phyloP scores from a whole-genome alignment of 2,888 invertebrate genomes.

The Stenolophus ochropezus region DNA sequence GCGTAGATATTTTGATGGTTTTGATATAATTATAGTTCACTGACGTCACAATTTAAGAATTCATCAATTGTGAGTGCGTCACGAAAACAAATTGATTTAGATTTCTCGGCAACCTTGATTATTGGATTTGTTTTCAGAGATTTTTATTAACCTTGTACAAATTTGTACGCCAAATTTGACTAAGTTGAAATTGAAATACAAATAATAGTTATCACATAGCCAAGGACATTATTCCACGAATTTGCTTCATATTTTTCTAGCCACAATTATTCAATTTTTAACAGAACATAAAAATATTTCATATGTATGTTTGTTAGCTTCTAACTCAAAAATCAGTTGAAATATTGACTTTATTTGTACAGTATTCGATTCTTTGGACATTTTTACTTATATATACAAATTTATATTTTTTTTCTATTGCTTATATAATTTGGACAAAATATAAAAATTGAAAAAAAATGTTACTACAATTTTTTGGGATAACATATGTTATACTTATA shows the following conservation, averaged over 20 bases:
- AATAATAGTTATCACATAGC: constrained; percentile 15
- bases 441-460: background rate
- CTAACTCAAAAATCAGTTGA: background rate
- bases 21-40: background rate
- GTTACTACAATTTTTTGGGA: background rate
- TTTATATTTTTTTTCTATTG: background rate
- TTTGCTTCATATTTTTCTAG: background rate
- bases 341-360: background rate
- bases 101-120: constrained; percentile 43
- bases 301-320: background rate
- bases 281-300: background rate
- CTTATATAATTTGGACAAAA: background rate
- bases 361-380: background rate
- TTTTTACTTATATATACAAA: background rate
- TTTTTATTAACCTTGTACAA: constrained; percentile 23
- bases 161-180: constrained; percentile 27
- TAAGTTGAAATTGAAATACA: background rate
- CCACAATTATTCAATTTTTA: background rate
- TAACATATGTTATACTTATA: background rate
- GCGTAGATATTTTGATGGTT: background rate
- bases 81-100: constrained; percentile 39
- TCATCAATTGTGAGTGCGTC: constrained; percentile 27
- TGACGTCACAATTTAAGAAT: constrained; percentile 22
- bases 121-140: constrained; percentile 22
- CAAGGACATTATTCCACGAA: background rate